Evolutionary conservation across 2,888 invertebrate genomes (phyloP).

Genomic region (Acholoe squamosa): DNA sequence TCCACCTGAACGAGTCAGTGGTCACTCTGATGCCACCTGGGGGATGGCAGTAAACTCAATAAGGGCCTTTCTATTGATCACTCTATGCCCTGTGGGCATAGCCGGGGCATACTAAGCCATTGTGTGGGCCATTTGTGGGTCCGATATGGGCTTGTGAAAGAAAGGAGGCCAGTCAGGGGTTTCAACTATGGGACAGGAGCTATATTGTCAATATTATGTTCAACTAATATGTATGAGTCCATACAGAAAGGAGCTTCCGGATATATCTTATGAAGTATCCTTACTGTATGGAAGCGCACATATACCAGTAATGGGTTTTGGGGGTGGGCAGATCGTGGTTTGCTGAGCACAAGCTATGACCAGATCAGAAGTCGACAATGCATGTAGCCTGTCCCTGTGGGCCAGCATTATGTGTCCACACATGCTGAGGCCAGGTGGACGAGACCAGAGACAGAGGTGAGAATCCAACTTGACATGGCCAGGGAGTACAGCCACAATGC

Average conservation of each 20-base stretch:
- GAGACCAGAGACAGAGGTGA: conserved; percentile 5
- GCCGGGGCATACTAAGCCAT: not conserved
- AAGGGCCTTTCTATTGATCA: not conserved
- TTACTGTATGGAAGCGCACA: too few species aligned
- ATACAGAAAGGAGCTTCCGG: too few species aligned
- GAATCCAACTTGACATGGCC: conserved; percentile 53
- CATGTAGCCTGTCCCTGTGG: not conserved
- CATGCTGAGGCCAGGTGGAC: conserved; percentile 47
- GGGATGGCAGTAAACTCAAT: not conserved
- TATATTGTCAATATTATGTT: not conserved
- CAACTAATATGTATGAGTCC: too few species aligned
- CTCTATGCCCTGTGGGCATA: conserved; percentile 1
- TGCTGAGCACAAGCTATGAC: conserved; percentile 14
- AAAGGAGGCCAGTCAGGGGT: too few species aligned
- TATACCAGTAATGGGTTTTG: not conserved
- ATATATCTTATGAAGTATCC: too few species aligned
- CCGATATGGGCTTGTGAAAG: not conserved
- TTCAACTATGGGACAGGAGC: not conserved
- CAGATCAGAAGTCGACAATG: not conserved
- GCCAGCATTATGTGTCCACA: not conserved
- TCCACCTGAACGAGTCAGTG: conserved; percentile 36
- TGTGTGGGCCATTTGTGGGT: conserved; percentile 24
- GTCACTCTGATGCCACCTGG: not conserved
- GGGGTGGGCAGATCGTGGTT: not conserved
- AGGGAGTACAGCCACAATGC: not conserved